Percentiles rank a stretch among this genome's conserved stretches.
Evolutionary conservation across 1,140 invertebrate species (phyloP).

Genomic region (Cydia fagiglandana): DNA sequence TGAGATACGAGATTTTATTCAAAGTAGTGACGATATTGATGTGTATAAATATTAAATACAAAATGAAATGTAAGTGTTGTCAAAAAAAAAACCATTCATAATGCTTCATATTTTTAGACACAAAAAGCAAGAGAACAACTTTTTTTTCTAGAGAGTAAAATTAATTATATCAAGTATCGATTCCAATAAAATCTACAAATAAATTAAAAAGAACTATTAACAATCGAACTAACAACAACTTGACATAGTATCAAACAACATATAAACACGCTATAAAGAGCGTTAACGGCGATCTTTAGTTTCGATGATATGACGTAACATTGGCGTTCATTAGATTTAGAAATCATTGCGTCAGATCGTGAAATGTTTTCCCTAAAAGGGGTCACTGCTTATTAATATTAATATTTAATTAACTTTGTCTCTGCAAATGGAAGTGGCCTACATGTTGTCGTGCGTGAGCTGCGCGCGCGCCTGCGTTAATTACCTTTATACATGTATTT

Average conservation of each 20-base stretch:
- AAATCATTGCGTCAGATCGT: neutral
- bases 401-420: constrained; percentile 21
- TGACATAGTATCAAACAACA: constrained; percentile 1
- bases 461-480: neutral
- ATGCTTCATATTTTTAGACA: too few species aligned
- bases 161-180: too few species aligned
- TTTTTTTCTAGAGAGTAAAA: too few species aligned
- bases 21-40: too few species aligned
- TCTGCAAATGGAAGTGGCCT: neutral
- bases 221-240: neutral
- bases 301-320: constrained; percentile 18
- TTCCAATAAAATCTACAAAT: too few species aligned
- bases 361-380: neutral
- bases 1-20: too few species aligned
- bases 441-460: neutral
- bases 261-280: constrained; percentile 6
- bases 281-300: constrained; percentile 6
- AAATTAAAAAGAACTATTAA: too few species aligned
- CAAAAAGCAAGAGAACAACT: too few species aligned
- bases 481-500: too few species aligned
- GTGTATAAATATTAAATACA: too few species aligned
- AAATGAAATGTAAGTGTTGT: too few species aligned
- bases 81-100: too few species aligned
- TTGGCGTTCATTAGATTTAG: neutral
- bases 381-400: constrained; percentile 17